Base-by-base conservation (phyloP, 2,888 invertebrate species). In the Drosophila paramelanica region DNA sequence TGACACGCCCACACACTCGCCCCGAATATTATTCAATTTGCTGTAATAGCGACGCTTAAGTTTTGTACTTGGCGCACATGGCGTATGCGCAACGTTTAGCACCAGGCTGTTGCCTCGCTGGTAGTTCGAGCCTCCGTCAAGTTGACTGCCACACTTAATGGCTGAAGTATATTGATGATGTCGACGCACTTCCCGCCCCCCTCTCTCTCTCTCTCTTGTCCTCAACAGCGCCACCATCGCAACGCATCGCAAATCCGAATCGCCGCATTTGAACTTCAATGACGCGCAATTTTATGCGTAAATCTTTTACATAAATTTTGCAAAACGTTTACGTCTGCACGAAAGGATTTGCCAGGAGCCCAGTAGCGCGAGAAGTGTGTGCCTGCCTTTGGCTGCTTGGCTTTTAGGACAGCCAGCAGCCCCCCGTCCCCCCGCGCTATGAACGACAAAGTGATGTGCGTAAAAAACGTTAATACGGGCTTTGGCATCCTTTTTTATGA, bases 201-300 rank as follows among this genome's bases (percentile, higher is more conserved):
- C 10, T 8, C 1, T 5, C 23, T 20, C 7, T 8, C 7, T 3
- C 10, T 8, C 4, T 17, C 14, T 27, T 10, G n/a, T 0, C 6
- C 38, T 8, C 23, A 23, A 2, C 23, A 23, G 17, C 17, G 17
- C 17, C 23, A 8, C 7, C 33, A 4, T 10, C 23, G 41, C 68
- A 71, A 41, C 70, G 36, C 71, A 52, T 53, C 61, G 46, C 70
- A 73, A 77, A 81, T 77, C 75, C 69, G 82, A 79, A 85, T 80
- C 73, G 65, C 52, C 72, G 80, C 75, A 84, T 82, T 85, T 82
- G 80, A 85, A 85, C 85, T 82, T 80, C 85, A 85, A 87, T 85
- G 85, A 88, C 77, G 85, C 85, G 88, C 88, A 82, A 82, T 86
- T 86, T 86, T 88, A 86, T 86, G 85, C 85, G 82, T 82, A 81